Percentiles rank a stretch among this genome's conserved stretches.
phyloP scores from a whole-genome alignment of 2,888 invertebrate genomes.

The Diogma glabrata region DNA sequence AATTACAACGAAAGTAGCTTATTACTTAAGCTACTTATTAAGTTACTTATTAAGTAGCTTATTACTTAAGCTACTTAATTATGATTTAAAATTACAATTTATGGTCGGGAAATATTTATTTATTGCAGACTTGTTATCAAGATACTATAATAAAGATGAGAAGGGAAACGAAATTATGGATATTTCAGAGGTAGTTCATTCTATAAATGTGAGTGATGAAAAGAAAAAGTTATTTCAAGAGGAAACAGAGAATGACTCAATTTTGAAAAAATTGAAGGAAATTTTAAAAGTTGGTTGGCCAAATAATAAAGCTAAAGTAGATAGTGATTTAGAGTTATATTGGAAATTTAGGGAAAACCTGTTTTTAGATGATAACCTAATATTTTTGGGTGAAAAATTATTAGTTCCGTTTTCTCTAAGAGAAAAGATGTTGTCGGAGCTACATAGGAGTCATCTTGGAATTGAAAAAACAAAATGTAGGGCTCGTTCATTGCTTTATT shows the following conservation, averaged over 20 bases:
- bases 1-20: conserved; percentile 19
- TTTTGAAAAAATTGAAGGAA: conserved; percentile 1
- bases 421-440: conserved; percentile 14
- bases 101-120: conserved; percentile 16
- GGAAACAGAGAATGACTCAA: neutral
- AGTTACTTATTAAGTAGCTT: too few relatives aligned
- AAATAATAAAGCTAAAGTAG: too few relatives aligned
- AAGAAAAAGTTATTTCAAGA: too few relatives aligned
- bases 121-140: conserved; percentile 18
- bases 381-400: too few relatives aligned
- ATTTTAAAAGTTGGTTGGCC: too few relatives aligned
- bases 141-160: neutral
- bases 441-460: conserved; percentile 21
- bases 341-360: too few relatives aligned
- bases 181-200: too few relatives aligned
- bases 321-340: too few relatives aligned
- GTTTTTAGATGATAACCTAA: too few relatives aligned
- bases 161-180: too few relatives aligned
- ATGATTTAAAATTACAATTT: conserved; percentile 16
- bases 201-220: too few relatives aligned
- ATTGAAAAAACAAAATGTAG: conserved; percentile 21
- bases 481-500: conserved; percentile 21
- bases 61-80: conserved; percentile 18
- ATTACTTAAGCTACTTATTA: too few relatives aligned
- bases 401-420: conserved; percentile 11